Percentiles rank a stretch among this genome's conserved stretches.
Evolutionary conservation across 1,140 invertebrate species (phyloP).

Genomic region (Drosophila tsacasi): DNA sequence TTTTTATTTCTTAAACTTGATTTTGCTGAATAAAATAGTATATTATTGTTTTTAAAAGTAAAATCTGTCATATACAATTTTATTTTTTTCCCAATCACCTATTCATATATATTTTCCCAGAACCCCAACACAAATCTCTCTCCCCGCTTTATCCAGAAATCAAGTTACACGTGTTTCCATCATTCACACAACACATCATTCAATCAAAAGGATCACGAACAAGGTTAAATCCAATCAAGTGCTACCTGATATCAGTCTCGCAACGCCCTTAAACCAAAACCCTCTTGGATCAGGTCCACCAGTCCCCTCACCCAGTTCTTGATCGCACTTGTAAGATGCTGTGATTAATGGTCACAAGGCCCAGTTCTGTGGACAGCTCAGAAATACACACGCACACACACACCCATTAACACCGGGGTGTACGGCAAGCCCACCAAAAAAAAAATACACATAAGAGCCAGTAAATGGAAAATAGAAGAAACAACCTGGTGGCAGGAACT

Average conservation of each 20-base stretch:
- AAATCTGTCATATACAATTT: background rate
- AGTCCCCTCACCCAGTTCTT: background rate
- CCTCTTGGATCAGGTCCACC: conserved; percentile 16
- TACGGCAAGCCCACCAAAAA: conserved; percentile 47
- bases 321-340: conserved; percentile 65
- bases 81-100: background rate
- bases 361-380: conserved; percentile 62
- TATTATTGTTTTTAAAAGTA: background rate
- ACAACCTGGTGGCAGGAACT: conserved; percentile 45
- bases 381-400: conserved; percentile 67
- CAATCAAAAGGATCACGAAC: conserved; percentile 45
- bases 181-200: conserved; percentile 54
- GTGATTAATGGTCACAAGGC: conserved; percentile 74
- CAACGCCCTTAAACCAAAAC: conserved; percentile 35
- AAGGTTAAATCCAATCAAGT: conserved; percentile 50
- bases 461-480: conserved; percentile 28
- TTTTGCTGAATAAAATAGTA: background rate
- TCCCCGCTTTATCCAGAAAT: conserved; percentile 37
- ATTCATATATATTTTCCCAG: conserved; percentile 23
- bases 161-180: conserved; percentile 60
- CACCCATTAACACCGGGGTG: conserved; percentile 76
- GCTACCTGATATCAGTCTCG: conserved; percentile 58
- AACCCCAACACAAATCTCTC: conserved; percentile 10
- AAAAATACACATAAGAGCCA: conserved; percentile 2
- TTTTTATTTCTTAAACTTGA: background rate